Evolutionary conservation across 2,888 invertebrate species (phyloP), one percentile per base, ranked within the genome.

Genomic region (Chrysolina haemoptera): DNA sequence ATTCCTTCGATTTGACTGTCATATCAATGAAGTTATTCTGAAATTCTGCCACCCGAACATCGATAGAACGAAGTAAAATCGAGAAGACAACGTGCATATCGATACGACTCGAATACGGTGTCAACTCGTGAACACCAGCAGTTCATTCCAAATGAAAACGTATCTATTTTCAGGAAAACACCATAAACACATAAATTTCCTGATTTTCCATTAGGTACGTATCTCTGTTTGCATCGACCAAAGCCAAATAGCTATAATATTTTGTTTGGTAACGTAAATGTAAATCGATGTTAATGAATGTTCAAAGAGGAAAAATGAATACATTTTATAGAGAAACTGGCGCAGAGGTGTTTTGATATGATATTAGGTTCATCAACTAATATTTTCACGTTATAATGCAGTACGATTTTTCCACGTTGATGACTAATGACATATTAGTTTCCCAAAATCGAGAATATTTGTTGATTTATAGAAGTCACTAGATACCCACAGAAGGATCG

Each of bases 191-290:
- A 53, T 53, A 53, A 53, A 53, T 53, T 53, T 53, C 20, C 10
- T 53, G 18, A 53, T 53, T 53, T 53, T 53, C 53, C 53, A 53
- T 53, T 53, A 53, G 20, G 53, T 16, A 20, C 53, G 53, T 53
- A 53, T 53, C 53, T 53, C 53, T 53, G 53, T 53, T 53, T 53
- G 53, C 53, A 53, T 53, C 53, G 53, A 16, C 53, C 53, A 53
- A 53, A 53, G 53, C 20, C 20, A 53, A 53, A 53, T 53, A 53
- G 53, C 53, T 53, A 53, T 53, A 53, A 53, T 53, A 53, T 53
- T 53, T 53, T 53, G 53, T 53, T 53, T 53, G 53, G 53, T 20
- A 20, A 53, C 53, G 12, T 53, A 53, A 53, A 53, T 53, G 53
- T 53, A 20, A 53, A 53, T 53, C 53, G 53, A 53, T 53, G 12